These are phyloP conservation scores for Thecophora atra DNA, from an alignment of 2,888 invertebrate species.

Conservation along the genomic window DNA sequence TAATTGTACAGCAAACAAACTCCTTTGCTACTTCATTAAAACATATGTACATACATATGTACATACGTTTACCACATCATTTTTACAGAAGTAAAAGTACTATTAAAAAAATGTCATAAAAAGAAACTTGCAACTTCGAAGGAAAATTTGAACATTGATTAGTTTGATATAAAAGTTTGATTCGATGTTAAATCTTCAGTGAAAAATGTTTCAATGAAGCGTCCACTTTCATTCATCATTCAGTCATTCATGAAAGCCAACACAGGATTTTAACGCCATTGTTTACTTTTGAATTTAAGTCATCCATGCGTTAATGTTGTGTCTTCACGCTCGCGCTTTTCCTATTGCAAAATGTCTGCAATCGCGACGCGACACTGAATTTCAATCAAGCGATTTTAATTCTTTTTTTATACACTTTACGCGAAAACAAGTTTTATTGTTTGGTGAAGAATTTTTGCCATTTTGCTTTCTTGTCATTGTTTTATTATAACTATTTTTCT, in stretches of 20 bases:
- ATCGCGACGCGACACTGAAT: constrained; percentile 29
- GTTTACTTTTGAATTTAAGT: not conserved
- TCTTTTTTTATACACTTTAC: constrained; percentile 39
- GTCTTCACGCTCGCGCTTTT: not conserved
- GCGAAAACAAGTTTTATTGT: not conserved
- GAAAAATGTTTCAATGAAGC: not conserved
- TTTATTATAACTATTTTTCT: constrained; percentile 31
- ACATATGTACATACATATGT: too few relatives aligned
- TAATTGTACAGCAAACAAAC: too few relatives aligned
- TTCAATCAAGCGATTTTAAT: constrained; percentile 2
- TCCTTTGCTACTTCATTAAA: too few relatives aligned
- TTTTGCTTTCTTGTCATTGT: constrained; percentile 22
- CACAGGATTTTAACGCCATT: not conserved
- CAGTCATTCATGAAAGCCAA: not conserved
- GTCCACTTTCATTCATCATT: not conserved
- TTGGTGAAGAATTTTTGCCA: constrained; percentile 39
- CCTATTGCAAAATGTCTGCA: not conserved
- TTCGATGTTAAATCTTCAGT: too few relatives aligned
- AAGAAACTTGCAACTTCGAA: too few relatives aligned
- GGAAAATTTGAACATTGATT: too few relatives aligned
- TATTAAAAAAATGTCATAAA: too few relatives aligned
- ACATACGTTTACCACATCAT: too few relatives aligned
- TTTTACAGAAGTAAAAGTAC: too few relatives aligned
- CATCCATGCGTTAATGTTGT: not conserved
- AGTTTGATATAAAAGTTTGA: too few relatives aligned